These are phyloP conservation scores for Percopsis transmontana DNA, from an alignment of 2,113 vertebrate genomes.

Conservation along the genomic window DNA sequence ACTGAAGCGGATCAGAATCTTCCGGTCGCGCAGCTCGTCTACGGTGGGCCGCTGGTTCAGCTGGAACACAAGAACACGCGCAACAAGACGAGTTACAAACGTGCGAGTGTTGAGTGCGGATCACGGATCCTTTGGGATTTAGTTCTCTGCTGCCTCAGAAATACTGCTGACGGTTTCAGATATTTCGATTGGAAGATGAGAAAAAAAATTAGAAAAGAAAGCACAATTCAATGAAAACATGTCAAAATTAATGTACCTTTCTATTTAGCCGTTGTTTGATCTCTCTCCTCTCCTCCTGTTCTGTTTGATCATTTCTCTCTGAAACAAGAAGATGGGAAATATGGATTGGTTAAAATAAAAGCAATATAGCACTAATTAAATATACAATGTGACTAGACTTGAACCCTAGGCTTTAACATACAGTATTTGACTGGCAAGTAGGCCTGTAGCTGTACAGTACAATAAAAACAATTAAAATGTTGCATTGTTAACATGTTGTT, in stretches of 20 bases:
- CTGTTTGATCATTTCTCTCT: conserved; percentile 97
- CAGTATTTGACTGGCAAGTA: too few relatives aligned
- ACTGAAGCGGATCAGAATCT: conserved; percentile 98
- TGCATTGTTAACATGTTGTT: too few relatives aligned
- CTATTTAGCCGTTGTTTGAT: conserved; percentile 97
- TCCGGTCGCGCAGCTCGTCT: conserved; percentile 94
- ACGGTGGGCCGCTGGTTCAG: conserved; percentile 98
- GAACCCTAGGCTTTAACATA: too few relatives aligned
- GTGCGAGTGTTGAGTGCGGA: background rate
- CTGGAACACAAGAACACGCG: conserved; percentile 73
- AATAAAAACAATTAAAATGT: too few relatives aligned
- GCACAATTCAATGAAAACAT: background rate
- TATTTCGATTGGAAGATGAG: background rate
- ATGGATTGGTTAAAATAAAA: conserved; percentile 5
- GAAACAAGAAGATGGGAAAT: conserved; percentile 20
- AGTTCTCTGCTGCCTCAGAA: background rate
- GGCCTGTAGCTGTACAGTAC: too few relatives aligned
- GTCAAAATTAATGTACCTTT: conserved; percentile 82
- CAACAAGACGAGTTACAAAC: background rate
- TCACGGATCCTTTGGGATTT: background rate
- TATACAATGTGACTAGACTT: background rate
- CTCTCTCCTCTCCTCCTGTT: conserved; percentile 95
- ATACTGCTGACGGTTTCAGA: background rate
- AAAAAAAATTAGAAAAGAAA: background rate
- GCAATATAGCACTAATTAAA: background rate